Evolutionary conservation across 1,140 invertebrate species (phyloP).

Genomic region (Maconellicoccus hirsutus): DNA sequence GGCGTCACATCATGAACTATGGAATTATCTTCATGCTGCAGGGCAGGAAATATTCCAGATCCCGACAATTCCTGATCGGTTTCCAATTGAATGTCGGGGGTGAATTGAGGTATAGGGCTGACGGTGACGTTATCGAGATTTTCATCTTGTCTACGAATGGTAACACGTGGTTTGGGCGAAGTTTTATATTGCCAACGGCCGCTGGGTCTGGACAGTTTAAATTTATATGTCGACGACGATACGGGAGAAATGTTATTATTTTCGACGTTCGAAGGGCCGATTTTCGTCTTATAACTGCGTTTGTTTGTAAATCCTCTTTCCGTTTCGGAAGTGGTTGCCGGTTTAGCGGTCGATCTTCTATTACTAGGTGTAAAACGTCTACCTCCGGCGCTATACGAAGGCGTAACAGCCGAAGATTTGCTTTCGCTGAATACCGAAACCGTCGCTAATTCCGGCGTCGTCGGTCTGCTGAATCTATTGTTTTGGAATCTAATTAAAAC

Average conservation of each 20-base stretch:
- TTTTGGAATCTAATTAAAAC: slow-evolving; percentile 27
- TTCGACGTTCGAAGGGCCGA: slow-evolving; percentile 12
- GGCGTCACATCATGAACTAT: slow-evolving; percentile 35
- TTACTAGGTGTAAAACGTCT: slow-evolving; percentile 23
- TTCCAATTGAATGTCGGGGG: slow-evolving; percentile 29
- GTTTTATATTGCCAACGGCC: slow-evolving; percentile 74
- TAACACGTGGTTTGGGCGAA: slow-evolving; percentile 68
- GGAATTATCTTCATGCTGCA: slow-evolving; percentile 38
- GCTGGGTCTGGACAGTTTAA: slow-evolving; percentile 51
- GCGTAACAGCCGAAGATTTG: slow-evolving; percentile 36
- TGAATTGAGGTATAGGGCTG: slow-evolving; percentile 32
- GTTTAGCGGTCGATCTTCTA: slow-evolving; percentile 24
- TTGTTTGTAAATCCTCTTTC: slow-evolving; percentile 1
- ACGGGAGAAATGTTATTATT: slow-evolving; percentile 27
- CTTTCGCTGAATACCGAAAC: slow-evolving; percentile 51
- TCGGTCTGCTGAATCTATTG: slow-evolving; percentile 39
- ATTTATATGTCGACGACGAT: slow-evolving; percentile 52
- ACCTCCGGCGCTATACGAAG: slow-evolving; percentile 30
- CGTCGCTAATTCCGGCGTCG: slow-evolving; percentile 41
- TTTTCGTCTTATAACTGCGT: slow-evolving; percentile 28
- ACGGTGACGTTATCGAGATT: slow-evolving; percentile 40
- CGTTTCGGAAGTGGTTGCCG: background rate
- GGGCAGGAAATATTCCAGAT: slow-evolving; percentile 28
- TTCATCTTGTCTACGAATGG: slow-evolving; percentile 57
- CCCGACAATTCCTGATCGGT: slow-evolving; percentile 29